These are phyloP conservation scores for Conus canariensis DNA, from an alignment of 2,888 invertebrate species.

Conservation along the genomic window DNA sequence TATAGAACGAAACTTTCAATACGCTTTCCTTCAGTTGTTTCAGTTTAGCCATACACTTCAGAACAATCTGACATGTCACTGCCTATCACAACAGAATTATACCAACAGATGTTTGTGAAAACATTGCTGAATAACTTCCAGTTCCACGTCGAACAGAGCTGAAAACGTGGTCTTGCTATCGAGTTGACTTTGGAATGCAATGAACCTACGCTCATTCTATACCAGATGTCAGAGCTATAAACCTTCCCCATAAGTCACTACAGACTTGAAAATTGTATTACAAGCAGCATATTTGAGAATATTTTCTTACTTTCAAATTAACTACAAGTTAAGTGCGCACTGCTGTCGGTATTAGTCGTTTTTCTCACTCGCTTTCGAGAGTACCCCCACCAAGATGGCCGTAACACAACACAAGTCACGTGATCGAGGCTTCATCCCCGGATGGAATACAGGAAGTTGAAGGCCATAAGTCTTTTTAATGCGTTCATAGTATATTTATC, in stretches of 20 bases:
- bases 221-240: constrained; percentile 2
- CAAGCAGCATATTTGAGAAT: background rate
- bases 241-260: background rate
- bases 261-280: background rate
- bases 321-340: background rate
- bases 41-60: too few species aligned
- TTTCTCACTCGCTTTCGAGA: constrained; percentile 64
- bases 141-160: background rate
- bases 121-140: background rate
- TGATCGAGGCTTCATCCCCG: constrained; percentile 55
- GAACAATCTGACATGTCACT: too few species aligned
- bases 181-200: constrained; percentile 19
- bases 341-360: constrained; percentile 4
- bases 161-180: background rate
- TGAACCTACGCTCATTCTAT: background rate
- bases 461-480: background rate
- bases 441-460: constrained; percentile 32
- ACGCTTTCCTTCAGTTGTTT: too few species aligned
- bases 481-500: too few species aligned
- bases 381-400: constrained; percentile 74
- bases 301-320: background rate
- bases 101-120: too few species aligned
- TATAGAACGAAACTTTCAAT: too few species aligned
- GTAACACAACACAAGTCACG: constrained; percentile 73
- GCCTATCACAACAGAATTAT: too few species aligned